phyloP scores from a whole-genome alignment of 1,140 invertebrate genomes.

The Ceratosolen fusciceps region DNA sequence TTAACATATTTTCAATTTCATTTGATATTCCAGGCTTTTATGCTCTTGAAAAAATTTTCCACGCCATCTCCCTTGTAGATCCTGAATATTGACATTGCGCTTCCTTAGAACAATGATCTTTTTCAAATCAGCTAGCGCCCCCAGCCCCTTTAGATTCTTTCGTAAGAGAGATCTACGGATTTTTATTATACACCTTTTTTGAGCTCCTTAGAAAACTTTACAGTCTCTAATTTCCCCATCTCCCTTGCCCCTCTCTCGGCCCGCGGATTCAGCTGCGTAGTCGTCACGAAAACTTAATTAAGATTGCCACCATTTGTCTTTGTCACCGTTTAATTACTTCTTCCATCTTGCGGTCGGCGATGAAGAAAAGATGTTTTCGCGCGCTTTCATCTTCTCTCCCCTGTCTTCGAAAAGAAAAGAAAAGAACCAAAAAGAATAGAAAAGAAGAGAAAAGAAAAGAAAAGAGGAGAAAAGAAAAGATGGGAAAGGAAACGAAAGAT shows the following conservation, averaged over 20 bases:
- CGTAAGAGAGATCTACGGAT: background rate
- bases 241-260: too few species aligned
- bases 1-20: background rate
- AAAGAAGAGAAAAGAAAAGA: too few species aligned
- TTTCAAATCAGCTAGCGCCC: background rate
- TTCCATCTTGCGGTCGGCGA: constrained; percentile 23
- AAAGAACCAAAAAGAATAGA: too few species aligned
- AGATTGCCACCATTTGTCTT: constrained; percentile 48
- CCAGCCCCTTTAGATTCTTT: background rate
- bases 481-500: constrained; percentile 1
- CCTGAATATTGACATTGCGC: background rate
- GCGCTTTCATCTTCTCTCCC: background rate
- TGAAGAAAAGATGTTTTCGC: constrained; percentile 38
- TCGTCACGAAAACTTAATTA: constrained; percentile 50
- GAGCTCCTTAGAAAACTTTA: constrained; percentile 28
- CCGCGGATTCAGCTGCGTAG: constrained; percentile 40
- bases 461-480: too few species aligned
- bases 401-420: constrained; percentile 7
- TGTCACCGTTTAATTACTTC: constrained; percentile 48
- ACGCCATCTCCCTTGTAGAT: too few species aligned
- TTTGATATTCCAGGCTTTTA: too few species aligned
- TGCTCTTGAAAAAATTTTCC: background rate
- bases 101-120: background rate
- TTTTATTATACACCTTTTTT: constrained; percentile 1
- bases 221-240: constrained; percentile 46